Percentiles rank a stretch among this genome's conserved stretches.
phyloP scores from a whole-genome alignment of 2,888 invertebrate genomes.

The Lapara coniferarum region DNA sequence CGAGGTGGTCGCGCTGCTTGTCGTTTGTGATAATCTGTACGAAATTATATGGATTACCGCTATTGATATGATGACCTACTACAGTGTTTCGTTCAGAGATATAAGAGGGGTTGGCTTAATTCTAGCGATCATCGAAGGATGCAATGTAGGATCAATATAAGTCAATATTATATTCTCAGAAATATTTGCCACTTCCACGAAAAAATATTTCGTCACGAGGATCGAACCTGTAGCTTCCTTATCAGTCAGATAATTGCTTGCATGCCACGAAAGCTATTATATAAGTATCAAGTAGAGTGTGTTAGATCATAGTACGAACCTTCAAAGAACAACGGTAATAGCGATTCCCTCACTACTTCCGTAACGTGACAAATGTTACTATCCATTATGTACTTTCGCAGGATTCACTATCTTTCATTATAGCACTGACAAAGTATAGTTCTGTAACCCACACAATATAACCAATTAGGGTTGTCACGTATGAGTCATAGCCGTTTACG shows the following conservation, averaged over 20 bases:
- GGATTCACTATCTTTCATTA: too few relatives aligned
- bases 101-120: too few relatives aligned
- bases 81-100: neutral
- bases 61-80: neutral
- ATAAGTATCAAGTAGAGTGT: too few relatives aligned
- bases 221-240: too few relatives aligned
- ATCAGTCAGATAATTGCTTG: too few relatives aligned
- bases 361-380: conserved; percentile 2
- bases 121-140: too few relatives aligned
- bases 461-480: neutral
- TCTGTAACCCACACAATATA: neutral
- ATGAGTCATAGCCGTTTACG: neutral
- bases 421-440: too few relatives aligned
- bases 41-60: neutral
- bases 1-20: conserved; percentile 84
- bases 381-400: neutral
- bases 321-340: neutral
- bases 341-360: conserved; percentile 4
- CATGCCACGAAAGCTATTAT: too few relatives aligned
- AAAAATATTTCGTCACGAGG: too few relatives aligned
- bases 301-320: conserved; percentile 1
- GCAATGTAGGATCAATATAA: too few relatives aligned
- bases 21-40: conserved; percentile 66
- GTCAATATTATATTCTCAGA: too few relatives aligned
- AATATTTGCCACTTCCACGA: too few relatives aligned